A percentile compares a stretch with the other conserved stretches of the same genome.
These are phyloP conservation scores for Tenebrio molitor DNA, from an alignment of 1,140 invertebrate species.

Conservation along the genomic window DNA sequence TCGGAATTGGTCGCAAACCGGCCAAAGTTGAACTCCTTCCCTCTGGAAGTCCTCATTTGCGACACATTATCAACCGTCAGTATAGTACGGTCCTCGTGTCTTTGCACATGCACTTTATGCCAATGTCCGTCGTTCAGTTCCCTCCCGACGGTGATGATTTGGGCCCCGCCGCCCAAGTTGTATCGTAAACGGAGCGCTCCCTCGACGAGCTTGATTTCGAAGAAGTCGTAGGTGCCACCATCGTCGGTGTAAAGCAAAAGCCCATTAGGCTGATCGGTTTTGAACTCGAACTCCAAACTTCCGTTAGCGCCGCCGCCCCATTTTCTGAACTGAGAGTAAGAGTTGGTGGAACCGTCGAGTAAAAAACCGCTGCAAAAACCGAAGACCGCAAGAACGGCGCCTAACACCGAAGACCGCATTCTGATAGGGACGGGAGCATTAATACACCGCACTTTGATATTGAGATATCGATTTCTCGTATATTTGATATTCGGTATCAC, in stretches of 20 bases:
- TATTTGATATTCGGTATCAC: constrained; percentile 11
- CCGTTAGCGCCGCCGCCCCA: constrained; percentile 91
- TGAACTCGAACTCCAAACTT: constrained; percentile 92
- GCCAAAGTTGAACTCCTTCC: constrained; percentile 90
- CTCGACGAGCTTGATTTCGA: constrained; percentile 94
- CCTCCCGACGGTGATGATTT: constrained; percentile 88
- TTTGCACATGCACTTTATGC: constrained; percentile 87
- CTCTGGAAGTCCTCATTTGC: constrained; percentile 81
- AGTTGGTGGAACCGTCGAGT: constrained; percentile 86
- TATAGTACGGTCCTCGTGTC: constrained; percentile 83
- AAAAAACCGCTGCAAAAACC: constrained; percentile 73
- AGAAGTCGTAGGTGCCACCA: constrained; percentile 94
- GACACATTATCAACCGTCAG: constrained; percentile 84
- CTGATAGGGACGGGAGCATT: constrained; percentile 12
- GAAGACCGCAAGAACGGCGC: constrained; percentile 56
- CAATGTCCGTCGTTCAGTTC: constrained; percentile 91
- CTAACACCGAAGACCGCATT: constrained; percentile 50
- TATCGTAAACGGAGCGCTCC: constrained; percentile 89
- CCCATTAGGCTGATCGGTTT: constrained; percentile 90
- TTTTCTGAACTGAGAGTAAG: constrained; percentile 90
- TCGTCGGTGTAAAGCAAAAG: constrained; percentile 94
- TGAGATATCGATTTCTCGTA: constrained; percentile 20
- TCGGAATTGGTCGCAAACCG: constrained; percentile 88
- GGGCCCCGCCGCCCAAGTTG: constrained; percentile 88
- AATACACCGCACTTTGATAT: constrained; percentile 26